phyloP scores from a whole-genome alignment of 2,888 invertebrate species.

The Acrobasis repandana region DNA sequence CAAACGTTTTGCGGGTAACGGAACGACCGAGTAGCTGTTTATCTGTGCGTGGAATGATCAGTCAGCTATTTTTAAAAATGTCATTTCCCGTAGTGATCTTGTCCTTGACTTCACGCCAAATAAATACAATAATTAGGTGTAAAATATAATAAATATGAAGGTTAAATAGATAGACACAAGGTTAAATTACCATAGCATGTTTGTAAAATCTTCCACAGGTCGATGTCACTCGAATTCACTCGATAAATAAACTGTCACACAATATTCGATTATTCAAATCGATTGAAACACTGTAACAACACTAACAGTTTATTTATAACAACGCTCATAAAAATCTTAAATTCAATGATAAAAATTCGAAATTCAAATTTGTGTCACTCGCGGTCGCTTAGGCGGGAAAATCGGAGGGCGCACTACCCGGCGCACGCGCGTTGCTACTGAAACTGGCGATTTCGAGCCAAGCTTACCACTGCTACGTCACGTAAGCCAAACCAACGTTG shows the following conservation, averaged over 20 bases:
- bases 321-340: conserved; percentile 37
- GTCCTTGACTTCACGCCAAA: conserved; percentile 35
- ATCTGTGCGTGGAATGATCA: conserved; percentile 25
- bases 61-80: conserved; percentile 40
- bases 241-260: conserved; percentile 44
- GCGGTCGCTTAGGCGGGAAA: conserved; percentile 62
- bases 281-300: conserved; percentile 38
- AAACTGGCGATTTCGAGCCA: conserved; percentile 54
- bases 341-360: conserved; percentile 41
- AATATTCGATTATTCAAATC: conserved; percentile 32
- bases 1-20: conserved; percentile 28
- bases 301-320: conserved; percentile 37
- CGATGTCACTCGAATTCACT: conserved; percentile 41
- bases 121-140: conserved; percentile 32
- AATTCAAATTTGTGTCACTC: conserved; percentile 61
- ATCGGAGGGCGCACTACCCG: conserved; percentile 57
- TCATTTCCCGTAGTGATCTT: conserved; percentile 44
- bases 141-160: conserved; percentile 18
- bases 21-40: conserved; percentile 15
- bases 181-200: conserved; percentile 42
- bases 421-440: conserved; percentile 70
- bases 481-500: conserved; percentile 38
- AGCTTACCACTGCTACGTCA: conserved; percentile 49
- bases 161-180: conserved; percentile 19
- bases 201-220: conserved; percentile 45